These are phyloP conservation scores for Sinohyriopsis cumingii DNA, from an alignment of 2,888 invertebrate species.

Conservation along the genomic window DNA sequence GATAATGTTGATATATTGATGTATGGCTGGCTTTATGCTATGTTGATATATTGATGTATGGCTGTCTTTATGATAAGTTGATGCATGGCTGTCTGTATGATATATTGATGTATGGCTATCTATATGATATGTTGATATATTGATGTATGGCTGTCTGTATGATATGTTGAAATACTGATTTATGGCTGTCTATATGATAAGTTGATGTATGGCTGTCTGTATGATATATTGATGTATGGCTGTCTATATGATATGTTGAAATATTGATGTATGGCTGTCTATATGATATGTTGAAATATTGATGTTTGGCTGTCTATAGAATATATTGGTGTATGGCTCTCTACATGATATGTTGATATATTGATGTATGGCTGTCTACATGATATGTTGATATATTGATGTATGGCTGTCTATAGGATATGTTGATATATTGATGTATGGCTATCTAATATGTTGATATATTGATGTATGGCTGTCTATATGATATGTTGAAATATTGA, in stretches of 20 bases:
- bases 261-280: too few species aligned
- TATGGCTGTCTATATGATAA: too few species aligned
- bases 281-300: too few species aligned
- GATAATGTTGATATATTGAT: conserved; percentile 1
- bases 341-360: too few species aligned
- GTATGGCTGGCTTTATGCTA: background rate
- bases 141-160: conserved; percentile 2
- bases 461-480: conserved; percentile 1
- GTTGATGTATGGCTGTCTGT: too few species aligned
- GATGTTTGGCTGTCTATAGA: conserved; percentile 1
- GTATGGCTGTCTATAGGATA: background rate
- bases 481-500: too few species aligned
- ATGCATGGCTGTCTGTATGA: background rate
- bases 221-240: too few species aligned
- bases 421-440: too few species aligned
- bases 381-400: conserved; percentile 5
- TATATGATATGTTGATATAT: conserved; percentile 1
- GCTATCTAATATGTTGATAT: too few species aligned
- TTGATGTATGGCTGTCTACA: too few species aligned
- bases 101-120: conserved; percentile 1
- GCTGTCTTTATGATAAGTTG: conserved; percentile 1
- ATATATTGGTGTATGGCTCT: too few species aligned
- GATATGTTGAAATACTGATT: background rate
- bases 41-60: background rate
- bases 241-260: too few species aligned